Evolutionary conservation across 2,113 vertebrate species (phyloP), one percentile per base, ranked within the genome.

Genomic region (Eulemur rufifrons): DNA sequence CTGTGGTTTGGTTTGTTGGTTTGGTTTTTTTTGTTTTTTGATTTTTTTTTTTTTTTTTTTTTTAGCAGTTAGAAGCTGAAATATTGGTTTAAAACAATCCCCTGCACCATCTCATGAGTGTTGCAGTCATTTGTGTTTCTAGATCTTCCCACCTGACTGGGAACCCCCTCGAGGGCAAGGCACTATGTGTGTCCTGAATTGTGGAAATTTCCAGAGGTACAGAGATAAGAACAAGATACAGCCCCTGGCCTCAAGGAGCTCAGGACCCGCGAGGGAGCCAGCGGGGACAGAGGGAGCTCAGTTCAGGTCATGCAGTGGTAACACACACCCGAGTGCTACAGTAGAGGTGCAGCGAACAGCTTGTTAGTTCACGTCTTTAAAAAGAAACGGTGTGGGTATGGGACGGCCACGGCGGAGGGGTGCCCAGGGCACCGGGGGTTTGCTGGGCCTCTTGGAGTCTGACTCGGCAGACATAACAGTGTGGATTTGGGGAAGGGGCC

Each of bases 331-430:
- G 23, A 21, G 54, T 15, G 1, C 3, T 0, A 8, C 23, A 52
- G 17, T 3, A 1, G 13, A 9, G 7, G 0, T 17, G 21, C 1
- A 8, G 1, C 0, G 1, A 32, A 34, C 3, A 29, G 68, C 17
- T 8, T 18, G 18, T 45, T 14, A 8, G 11, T 4, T 32, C 63
- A 0, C 7, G 7, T 59, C 34, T 71, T 21, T 11, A 6, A 13
- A 20, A 13, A 42, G 64, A 69, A 59, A 9, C 5, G 1, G 13
- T 7, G 21, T 7, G 3, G 11, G 9, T 5, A 0, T 3, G 52
- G 56, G 34, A 1, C 5, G 34, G 76, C 91, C 90, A 4, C 7
- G 0, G 78, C 12, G 3, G 0, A 1, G 11, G 56, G 27, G 7
- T 45, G 34, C 25, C 13, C 27, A 5, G 8, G 17, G 20, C 18